These are phyloP conservation scores for Tenthredo notha DNA, from an alignment of 2,888 invertebrate species.

Conservation along the genomic window DNA sequence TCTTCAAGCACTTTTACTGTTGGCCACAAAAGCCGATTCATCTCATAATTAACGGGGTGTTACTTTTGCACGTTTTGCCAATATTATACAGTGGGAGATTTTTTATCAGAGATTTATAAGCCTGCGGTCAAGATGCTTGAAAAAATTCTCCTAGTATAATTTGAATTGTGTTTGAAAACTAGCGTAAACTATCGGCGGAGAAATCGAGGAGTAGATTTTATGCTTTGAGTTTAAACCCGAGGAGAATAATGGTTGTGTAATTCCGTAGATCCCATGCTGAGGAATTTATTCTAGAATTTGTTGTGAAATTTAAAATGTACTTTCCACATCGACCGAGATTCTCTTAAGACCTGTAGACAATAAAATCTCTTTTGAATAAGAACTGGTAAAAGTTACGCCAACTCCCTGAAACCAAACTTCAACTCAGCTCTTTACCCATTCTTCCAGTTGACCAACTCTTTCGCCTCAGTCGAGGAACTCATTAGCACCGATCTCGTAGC, in stretches of 20 bases:
- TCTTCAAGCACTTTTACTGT: background rate
- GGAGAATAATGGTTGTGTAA: background rate
- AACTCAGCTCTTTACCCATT: slow-evolving; percentile 21
- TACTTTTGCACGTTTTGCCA: background rate
- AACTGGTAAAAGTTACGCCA: slow-evolving; percentile 17
- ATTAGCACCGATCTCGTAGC: slow-evolving; percentile 22
- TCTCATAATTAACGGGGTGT: background rate
- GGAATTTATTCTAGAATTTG: background rate
- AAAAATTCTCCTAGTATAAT: background rate
- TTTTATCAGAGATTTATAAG: background rate
- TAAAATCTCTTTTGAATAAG: background rate
- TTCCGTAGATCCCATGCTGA: background rate
- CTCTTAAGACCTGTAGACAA: background rate
- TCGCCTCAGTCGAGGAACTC: slow-evolving; percentile 24
- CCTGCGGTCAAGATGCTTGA: background rate
- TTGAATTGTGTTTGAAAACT: background rate
- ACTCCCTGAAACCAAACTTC: background rate
- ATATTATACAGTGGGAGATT: background rate
- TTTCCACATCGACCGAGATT: background rate
- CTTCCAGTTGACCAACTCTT: slow-evolving; percentile 39
- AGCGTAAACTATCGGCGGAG: background rate
- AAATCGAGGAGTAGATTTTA: background rate
- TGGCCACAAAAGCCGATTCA: background rate
- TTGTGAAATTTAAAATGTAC: background rate
- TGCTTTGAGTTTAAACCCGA: background rate